Conservation (phyloP, 92 coral and sea anemone genomes). For the Zoanthus solanderi region DNA sequence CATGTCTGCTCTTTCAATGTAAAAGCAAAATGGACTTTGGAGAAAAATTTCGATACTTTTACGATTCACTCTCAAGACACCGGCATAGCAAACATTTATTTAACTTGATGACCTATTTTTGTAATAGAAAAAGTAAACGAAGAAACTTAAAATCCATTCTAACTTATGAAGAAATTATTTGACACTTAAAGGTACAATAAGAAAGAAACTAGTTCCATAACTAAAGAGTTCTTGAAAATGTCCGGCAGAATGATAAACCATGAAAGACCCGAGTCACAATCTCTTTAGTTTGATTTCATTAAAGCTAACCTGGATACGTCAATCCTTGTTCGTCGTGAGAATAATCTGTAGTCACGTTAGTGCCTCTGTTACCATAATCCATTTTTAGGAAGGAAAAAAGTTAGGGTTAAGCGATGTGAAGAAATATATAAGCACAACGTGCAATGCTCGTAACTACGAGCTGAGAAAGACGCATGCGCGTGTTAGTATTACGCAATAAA, state of each 20-base stretch:
- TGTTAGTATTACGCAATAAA: conserved; percentile 18
- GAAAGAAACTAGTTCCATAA: not conserved
- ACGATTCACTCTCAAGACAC: too few species aligned
- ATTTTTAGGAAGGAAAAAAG: conserved; percentile 11
- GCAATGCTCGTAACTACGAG: conserved; percentile 19
- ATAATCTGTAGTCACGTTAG: conserved; percentile 29
- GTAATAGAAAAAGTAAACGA: not conserved
- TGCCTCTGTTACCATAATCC: conserved; percentile 41
- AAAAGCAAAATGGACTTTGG: too few species aligned
- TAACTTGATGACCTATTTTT: not conserved
- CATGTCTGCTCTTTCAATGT: too few species aligned
- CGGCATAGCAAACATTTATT: too few species aligned
- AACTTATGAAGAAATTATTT: not conserved
- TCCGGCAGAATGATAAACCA: not conserved
- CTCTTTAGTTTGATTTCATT: not conserved
- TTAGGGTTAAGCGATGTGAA: not conserved
- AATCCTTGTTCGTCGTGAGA: conserved; percentile 44
- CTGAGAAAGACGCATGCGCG: conserved; percentile 10
- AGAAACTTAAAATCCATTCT: not conserved
- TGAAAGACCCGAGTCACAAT: not conserved
- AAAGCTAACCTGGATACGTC: conserved; percentile 16
- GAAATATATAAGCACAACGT: not conserved
- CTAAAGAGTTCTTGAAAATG: not conserved
- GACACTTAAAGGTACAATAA: not conserved
- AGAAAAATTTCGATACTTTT: too few species aligned